A percentile compares a stretch with the other conserved stretches of the same genome.
These are phyloP conservation scores for Empis livida DNA, from an alignment of 2,888 invertebrate species.

Conservation along the genomic window DNA sequence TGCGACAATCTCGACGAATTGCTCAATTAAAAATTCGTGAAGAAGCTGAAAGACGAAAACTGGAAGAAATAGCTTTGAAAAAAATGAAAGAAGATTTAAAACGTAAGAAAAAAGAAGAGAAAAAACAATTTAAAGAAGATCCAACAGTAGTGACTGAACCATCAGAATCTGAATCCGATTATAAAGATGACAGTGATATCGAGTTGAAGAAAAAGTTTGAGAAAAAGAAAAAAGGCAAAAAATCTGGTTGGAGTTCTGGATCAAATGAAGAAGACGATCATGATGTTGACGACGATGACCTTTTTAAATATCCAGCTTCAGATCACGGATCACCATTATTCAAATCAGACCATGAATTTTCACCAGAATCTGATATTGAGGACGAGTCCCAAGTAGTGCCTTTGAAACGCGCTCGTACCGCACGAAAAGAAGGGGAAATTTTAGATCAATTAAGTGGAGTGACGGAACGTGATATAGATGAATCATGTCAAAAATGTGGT, in stretches of 20 bases:
- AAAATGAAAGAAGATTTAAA: conserved; percentile 53
- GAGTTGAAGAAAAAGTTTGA: conserved; percentile 32
- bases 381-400: conserved; percentile 52
- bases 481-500: conserved; percentile 79
- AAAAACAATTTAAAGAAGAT: conserved; percentile 22
- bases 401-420: conserved; percentile 69
- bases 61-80: conserved; percentile 59
- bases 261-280: conserved; percentile 36
- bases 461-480: conserved; percentile 31
- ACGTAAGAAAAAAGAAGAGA: conserved; percentile 37
- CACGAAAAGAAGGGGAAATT: conserved; percentile 65
- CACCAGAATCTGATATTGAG: conserved; percentile 75
- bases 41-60: conserved; percentile 61
- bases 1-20: conserved; percentile 70
- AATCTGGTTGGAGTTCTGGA: conserved; percentile 33
- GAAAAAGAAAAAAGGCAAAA: conserved; percentile 30
- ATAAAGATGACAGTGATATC: conserved; percentile 25
- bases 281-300: conserved; percentile 38
- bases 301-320: conserved; percentile 36
- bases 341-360: conserved; percentile 86
- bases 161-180: conserved; percentile 22
- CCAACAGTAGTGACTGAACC: conserved; percentile 23
- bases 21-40: conserved; percentile 80
- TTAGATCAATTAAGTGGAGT: conserved; percentile 31
- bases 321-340: conserved; percentile 43